These are phyloP conservation scores for Rhopilema esculentum DNA, from an alignment of 30 jellyfish, hydroid and myxozoan genomes.

Conservation along the genomic window DNA sequence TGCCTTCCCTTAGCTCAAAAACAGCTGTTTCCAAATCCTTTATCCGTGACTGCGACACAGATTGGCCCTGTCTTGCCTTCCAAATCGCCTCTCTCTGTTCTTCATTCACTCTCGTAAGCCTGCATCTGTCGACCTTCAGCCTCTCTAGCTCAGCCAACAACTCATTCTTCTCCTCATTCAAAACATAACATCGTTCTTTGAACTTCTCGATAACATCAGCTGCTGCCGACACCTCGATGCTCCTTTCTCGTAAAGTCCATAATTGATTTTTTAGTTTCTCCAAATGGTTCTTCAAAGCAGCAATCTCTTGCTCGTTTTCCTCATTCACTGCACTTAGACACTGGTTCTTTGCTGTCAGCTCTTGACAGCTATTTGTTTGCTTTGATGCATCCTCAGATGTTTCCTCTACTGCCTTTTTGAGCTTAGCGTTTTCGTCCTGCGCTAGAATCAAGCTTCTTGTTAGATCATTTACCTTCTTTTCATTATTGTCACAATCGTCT, in stretches of 20 bases:
- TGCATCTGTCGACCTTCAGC: neutral
- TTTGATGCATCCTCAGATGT: neutral
- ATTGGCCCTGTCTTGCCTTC: slow-evolving; percentile 1
- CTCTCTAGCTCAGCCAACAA: neutral
- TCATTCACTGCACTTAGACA: neutral
- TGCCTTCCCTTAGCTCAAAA: neutral
- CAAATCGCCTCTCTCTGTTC: neutral
- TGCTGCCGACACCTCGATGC: slow-evolving; percentile 18
- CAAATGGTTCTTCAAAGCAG: neutral
- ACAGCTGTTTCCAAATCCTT: neutral
- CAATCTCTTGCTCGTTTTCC: slow-evolving; percentile 9
- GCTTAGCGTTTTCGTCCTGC: neutral
- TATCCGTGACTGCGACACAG: neutral
- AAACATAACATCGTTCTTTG: neutral
- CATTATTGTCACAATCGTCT: neutral
- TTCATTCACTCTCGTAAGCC: neutral
- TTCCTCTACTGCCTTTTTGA: neutral
- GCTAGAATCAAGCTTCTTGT: neutral
- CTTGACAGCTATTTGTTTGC: neutral
- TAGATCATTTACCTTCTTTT: neutral
- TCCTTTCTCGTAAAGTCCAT: slow-evolving; percentile 4
- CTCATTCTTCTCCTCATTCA: slow-evolving; percentile 10
- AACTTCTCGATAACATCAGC: slow-evolving; percentile 9
- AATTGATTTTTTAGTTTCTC: slow-evolving; percentile 25
- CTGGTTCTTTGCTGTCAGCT: neutral